Percentiles rank a stretch among this genome's conserved stretches.
These are phyloP conservation scores for Cavia porcellus DNA, from an alignment of 2,113 vertebrate species.

Conservation along the genomic window DNA sequence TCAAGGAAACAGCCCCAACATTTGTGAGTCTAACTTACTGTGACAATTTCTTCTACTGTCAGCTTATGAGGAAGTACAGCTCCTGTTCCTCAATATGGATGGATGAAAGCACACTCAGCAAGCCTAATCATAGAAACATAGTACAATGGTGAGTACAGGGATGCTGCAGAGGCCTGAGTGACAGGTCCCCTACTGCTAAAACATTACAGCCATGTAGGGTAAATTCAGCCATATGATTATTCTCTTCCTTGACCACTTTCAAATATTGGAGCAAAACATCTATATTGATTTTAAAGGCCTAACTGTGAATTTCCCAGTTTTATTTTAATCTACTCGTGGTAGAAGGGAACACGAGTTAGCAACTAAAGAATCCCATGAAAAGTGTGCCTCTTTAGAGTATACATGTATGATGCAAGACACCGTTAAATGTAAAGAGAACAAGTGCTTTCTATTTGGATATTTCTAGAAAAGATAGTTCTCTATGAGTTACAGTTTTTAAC, in stretches of 20 bases:
- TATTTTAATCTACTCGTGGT: constrained; percentile 46
- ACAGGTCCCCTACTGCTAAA: constrained; percentile 64
- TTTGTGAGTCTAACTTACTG: constrained; percentile 74
- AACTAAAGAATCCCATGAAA: constrained; percentile 46
- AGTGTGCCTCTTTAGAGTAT: neutral
- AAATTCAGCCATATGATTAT: constrained; percentile 63
- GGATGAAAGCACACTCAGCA: constrained; percentile 93
- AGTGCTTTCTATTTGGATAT: constrained; percentile 40
- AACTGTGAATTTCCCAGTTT: constrained; percentile 53
- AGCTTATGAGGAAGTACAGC: constrained; percentile 92
- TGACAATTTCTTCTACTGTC: constrained; percentile 78
- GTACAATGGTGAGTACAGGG: constrained; percentile 91
- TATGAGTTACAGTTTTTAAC: too few relatives aligned
- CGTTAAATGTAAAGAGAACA: constrained; percentile 14
- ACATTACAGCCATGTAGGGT: constrained; percentile 16
- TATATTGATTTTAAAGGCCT: constrained; percentile 54
- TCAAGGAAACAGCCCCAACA: constrained; percentile 64
- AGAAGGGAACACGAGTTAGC: constrained; percentile 61
- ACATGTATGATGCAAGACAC: neutral
- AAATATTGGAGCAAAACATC: constrained; percentile 50
- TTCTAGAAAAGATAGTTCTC: constrained; percentile 9
- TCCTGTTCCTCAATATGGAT: constrained; percentile 93
- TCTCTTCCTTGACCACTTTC: constrained; percentile 50
- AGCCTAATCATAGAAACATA: constrained; percentile 93
- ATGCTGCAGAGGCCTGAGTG: constrained; percentile 69